Evolutionary conservation across 2,113 vertebrate species (phyloP), one percentile per base, ranked within the genome.

Genomic region (Cololabis saira): DNA sequence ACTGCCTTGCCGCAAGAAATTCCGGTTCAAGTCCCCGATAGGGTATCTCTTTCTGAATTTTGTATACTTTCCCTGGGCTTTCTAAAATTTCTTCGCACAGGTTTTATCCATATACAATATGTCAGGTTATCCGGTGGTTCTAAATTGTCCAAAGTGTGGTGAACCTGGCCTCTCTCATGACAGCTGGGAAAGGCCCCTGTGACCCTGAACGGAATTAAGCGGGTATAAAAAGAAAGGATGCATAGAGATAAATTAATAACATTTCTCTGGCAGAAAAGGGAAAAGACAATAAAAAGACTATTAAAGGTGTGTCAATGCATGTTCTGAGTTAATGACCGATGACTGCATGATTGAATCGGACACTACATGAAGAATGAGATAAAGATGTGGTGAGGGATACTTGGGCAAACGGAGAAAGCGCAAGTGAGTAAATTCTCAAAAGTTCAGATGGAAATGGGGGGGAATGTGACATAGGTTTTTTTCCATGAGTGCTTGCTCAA

Each of bases 401-500:
- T 55, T 47, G 49, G 51, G 44, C 33, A 16, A 40, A 62, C 10
- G 45, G 47, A 49, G 51, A 65, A 55, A 40, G 22, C 59, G 17
- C 41, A 21, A 45, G 55, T 49, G 49, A 64, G 67, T 19, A 22
- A 24, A 74, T 54, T 76, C 63, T 81, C 69, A 44, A 41, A 72
- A 74, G 76, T 78, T 75, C 69, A 81, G 60, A 82, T 86, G 81
- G 81, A 91, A 88, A 89, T 15, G 10, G 68, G 71, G 74, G 79
- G 74, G 79, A 89, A 86, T 83, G 79, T 78, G 61, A 73, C 71
- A 78, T 76, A 90, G 86, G 84, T 87, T 89, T 37, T 90, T 89
- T 91, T 90, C 86, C 89, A 89, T 89, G 81, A 83, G 85, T 72
- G 62, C 77, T 83, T 80, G 81, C 82, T 90, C 79, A 90, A 93